Evolutionary conservation across 1,140 invertebrate genomes (phyloP).

Genomic region (Neuroterus valhalla): DNA sequence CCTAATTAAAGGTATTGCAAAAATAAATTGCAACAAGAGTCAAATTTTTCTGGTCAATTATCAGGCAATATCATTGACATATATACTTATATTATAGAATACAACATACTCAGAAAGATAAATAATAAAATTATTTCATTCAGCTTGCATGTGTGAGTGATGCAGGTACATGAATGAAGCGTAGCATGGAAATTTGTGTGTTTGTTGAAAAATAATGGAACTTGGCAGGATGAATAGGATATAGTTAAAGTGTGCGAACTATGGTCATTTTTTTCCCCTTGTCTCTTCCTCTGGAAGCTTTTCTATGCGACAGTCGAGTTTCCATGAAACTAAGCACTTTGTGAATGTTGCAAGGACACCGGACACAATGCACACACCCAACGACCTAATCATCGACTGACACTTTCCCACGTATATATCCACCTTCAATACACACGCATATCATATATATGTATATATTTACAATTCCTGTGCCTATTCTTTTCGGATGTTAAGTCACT

Average conservation of each 20-base stretch:
- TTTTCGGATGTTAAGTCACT: not conserved
- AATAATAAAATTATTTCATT: no score
- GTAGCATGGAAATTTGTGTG: no score
- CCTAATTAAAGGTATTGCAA: no score
- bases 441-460: not conserved
- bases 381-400: conserved; percentile 34
- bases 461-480: not conserved
- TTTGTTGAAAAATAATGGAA: no score
- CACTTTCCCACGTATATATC: conserved; percentile 37
- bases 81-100: no score
- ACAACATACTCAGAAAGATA: no score
- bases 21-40: no score
- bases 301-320: conserved; percentile 18
- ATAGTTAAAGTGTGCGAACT: not conserved
- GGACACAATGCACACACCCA: conserved; percentile 42
- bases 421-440: not conserved
- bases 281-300: conserved; percentile 1
- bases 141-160: no score
- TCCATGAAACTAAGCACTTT: not conserved
- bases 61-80: no score
- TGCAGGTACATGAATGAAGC: no score
- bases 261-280: not conserved
- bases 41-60: no score
- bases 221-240: not conserved
- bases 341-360: conserved; percentile 41